A percentile compares a stretch with the other conserved stretches of the same genome.
Conservation (phyloP, 2,797 vertebrate genomes). For the Pogoniulus pusillus region DNA sequence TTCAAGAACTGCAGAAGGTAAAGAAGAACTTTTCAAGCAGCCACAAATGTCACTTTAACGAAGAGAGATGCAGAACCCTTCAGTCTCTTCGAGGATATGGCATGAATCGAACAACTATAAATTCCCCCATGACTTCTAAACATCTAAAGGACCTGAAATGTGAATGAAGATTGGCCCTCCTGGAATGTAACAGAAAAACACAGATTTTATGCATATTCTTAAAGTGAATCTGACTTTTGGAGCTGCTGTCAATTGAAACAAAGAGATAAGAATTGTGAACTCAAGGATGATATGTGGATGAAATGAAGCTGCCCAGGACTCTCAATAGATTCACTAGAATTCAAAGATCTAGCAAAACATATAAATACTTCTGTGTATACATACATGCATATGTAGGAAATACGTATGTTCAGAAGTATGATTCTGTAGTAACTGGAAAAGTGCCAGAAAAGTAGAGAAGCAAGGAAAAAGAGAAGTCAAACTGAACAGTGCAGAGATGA, state of each 20-base stretch:
- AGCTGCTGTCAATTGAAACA: not conserved
- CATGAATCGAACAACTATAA: not conserved
- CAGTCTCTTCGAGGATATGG: not conserved
- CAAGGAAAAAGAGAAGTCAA: not conserved
- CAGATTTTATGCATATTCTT: not conserved
- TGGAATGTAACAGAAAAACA: not conserved
- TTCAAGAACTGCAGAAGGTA: not conserved
- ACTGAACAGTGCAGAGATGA: not conserved
- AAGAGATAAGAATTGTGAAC: not conserved
- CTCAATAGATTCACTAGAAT: not conserved
- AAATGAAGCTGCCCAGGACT: not conserved
- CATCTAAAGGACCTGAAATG: not conserved
- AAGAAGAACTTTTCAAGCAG: not conserved
- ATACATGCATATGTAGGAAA: not conserved
- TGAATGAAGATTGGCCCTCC: not conserved
- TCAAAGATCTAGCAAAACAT: not conserved
- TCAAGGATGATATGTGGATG: not conserved
- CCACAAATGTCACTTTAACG: not conserved
- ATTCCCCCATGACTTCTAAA: not conserved
- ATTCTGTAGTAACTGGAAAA: not conserved
- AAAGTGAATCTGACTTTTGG: not conserved
- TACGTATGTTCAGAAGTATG: not conserved
- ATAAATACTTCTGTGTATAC: fast-evolving
- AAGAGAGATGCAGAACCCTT: not conserved
- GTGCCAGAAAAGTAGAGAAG: not conserved